A percentile compares a stretch with the other conserved stretches of the same genome.
phyloP scores from a whole-genome alignment of 2,888 invertebrate species.

The Linnaemya vulpina region DNA sequence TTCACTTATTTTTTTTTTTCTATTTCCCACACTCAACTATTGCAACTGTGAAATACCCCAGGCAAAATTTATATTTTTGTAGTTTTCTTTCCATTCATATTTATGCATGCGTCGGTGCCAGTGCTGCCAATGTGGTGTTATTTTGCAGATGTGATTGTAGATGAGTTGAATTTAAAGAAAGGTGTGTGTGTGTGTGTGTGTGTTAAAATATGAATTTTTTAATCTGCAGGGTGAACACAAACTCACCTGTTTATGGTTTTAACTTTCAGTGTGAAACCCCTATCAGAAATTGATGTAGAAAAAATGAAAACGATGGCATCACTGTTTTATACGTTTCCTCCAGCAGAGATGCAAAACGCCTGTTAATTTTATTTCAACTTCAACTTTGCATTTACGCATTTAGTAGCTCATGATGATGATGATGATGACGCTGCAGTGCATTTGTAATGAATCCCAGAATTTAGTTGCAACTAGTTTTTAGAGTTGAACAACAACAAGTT shows the following conservation, averaged over 20 bases:
- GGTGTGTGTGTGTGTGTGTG: no score
- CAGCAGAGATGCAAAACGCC: slow-evolving; percentile 36
- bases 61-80: slow-evolving; percentile 34
- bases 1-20: background rate
- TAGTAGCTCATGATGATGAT: slow-evolving; percentile 27
- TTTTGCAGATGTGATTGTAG: no score
- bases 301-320: no score
- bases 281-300: no score
- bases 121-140: no score
- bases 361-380: slow-evolving; percentile 49
- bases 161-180: no score
- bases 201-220: no score
- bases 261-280: no score
- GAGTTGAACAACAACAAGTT: slow-evolving; percentile 38
- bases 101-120: background rate
- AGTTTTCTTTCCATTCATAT: background rate
- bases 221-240: no score
- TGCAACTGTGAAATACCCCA: slow-evolving; percentile 34
- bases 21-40: slow-evolving; percentile 24
- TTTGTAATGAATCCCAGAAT: slow-evolving; percentile 62
- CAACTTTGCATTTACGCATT: slow-evolving; percentile 57
- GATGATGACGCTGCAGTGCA: slow-evolving; percentile 53
- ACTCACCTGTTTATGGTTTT: no score
- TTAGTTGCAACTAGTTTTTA: slow-evolving; percentile 44
- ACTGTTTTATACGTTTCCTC: background rate